Conservation (phyloP, 1,140 invertebrate genomes). For the Euschistus heros region DNA sequence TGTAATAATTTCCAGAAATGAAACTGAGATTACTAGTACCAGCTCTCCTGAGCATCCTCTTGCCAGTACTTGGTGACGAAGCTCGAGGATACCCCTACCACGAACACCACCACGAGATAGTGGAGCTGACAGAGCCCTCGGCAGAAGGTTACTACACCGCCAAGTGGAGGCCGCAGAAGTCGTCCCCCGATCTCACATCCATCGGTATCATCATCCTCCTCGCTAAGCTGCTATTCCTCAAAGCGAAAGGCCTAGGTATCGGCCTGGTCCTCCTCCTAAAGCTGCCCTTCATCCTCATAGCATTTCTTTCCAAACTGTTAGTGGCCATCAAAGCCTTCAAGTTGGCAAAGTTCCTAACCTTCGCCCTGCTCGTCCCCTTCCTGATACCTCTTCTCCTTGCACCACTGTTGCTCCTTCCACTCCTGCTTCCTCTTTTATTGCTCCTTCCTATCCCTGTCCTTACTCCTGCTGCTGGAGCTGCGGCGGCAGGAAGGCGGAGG, state of each 20-base stretch:
- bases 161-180: not conserved
- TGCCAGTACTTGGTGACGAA: not conserved
- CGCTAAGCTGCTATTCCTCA: constrained; percentile 9
- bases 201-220: constrained; percentile 16
- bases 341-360: constrained; percentile 13
- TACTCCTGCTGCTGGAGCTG: not conserved
- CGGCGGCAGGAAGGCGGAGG: not conserved
- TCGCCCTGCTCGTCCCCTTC: constrained; percentile 13
- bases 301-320: constrained; percentile 9
- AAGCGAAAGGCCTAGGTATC: constrained; percentile 8
- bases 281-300: constrained; percentile 19
- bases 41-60: not conserved
- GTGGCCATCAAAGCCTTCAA: constrained; percentile 19
- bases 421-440: constrained; percentile 19
- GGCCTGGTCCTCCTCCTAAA: constrained; percentile 19
- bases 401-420: constrained; percentile 18
- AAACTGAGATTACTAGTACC: not conserved
- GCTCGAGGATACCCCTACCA: not conserved
- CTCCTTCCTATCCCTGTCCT: constrained; percentile 19
- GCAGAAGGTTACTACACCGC: not conserved
- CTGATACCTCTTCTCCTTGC: constrained; percentile 15
- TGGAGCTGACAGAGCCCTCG: not conserved
- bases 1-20: not conserved
- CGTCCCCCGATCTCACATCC: constrained; percentile 13
- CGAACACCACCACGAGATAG: constrained; percentile 2